phyloP scores from a whole-genome alignment of 2,888 invertebrate genomes.

The Tenthredo livida region DNA sequence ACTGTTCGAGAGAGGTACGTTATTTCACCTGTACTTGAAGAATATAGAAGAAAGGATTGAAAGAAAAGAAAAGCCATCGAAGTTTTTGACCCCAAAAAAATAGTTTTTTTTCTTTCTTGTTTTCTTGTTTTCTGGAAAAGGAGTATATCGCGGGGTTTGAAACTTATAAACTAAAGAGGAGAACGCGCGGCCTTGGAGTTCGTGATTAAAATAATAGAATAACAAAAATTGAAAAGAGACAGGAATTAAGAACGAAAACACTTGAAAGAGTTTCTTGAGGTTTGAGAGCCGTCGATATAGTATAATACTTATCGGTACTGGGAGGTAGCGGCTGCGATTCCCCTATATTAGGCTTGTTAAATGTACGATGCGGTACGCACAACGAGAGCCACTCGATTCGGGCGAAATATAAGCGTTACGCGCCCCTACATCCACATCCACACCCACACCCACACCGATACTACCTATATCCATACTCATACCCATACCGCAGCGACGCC shows the following conservation, averaged over 20 bases:
- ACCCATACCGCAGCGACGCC: background rate
- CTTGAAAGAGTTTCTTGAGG: background rate
- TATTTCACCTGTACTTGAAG: background rate
- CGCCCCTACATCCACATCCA: background rate
- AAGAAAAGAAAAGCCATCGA: background rate
- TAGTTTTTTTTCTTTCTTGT: no score
- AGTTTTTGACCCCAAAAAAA: no score
- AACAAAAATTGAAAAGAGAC: background rate
- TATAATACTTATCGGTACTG: background rate
- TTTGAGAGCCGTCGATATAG: background rate
- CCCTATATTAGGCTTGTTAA: background rate
- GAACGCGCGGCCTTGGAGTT: no score
- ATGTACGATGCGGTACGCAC: background rate
- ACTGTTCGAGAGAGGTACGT: constrained; percentile 84
- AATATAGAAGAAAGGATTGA: background rate
- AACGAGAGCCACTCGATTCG: constrained; percentile 13
- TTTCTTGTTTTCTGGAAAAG: no score
- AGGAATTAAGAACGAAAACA: background rate
- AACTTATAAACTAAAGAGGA: no score
- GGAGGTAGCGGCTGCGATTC: no score
- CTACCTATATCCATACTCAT: background rate
- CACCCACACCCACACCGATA: no score
- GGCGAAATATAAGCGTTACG: background rate
- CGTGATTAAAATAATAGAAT: background rate
- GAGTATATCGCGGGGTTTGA: no score